phyloP scores from a whole-genome alignment of 2,797 vertebrate species.

The Eremophila alpestris region DNA sequence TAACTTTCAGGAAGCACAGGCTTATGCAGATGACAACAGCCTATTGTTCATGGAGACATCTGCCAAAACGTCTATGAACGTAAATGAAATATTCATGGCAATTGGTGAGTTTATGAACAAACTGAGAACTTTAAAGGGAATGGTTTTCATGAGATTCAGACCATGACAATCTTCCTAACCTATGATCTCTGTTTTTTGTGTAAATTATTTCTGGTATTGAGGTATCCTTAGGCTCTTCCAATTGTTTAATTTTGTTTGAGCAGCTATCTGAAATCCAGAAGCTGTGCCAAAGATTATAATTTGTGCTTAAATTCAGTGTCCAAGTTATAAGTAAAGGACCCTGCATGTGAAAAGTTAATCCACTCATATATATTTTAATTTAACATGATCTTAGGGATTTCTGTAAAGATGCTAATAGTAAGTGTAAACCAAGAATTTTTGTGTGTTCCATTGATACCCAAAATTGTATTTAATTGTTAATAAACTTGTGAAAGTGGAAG shows the following conservation, averaged over 20 bases:
- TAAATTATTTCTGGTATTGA: background rate
- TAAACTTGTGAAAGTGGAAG: background rate
- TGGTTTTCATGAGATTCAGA: background rate
- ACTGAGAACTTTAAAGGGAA: background rate
- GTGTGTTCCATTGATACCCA: background rate
- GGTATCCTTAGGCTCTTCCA: background rate
- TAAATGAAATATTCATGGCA: conserved; percentile 99
- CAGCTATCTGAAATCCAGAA: background rate
- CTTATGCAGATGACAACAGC: conserved; percentile 98
- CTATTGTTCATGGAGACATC: conserved; percentile 99
- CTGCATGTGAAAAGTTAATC: background rate
- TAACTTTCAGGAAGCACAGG: conserved; percentile 90
- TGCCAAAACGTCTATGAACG: conserved; percentile 98
- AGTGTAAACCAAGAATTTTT: background rate
- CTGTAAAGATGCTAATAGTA: background rate
- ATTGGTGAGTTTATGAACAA: conserved; percentile 85
- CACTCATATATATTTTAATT: background rate
- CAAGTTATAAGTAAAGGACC: background rate
- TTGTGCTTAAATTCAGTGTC: background rate
- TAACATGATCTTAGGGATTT: background rate
- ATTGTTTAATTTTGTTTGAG: background rate
- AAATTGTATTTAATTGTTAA: background rate
- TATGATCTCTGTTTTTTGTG: background rate
- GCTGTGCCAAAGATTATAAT: background rate
- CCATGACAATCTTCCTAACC: background rate